Evolutionary conservation across 2,888 invertebrate genomes (phyloP).

Genomic region (Leptura quadrifasciata): DNA sequence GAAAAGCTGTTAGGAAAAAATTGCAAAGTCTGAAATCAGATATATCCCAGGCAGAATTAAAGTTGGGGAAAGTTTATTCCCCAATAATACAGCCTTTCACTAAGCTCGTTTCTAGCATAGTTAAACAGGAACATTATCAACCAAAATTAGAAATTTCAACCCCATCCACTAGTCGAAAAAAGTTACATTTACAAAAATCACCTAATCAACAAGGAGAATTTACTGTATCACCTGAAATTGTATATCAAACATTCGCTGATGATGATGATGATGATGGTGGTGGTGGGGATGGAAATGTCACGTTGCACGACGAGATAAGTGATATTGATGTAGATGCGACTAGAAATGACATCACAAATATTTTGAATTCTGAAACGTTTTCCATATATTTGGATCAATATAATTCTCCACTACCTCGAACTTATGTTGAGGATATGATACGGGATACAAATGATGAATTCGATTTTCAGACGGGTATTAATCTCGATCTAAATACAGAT

Average conservation of each 20-base stretch:
- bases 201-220: too few species aligned
- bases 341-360: too few species aligned
- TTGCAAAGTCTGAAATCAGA: not conserved
- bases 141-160: not conserved
- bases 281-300: too few species aligned
- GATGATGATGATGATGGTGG: too few species aligned
- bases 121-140: not conserved
- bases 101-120: not conserved
- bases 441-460: too few species aligned
- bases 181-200: not conserved
- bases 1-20: not conserved
- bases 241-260: too few species aligned
- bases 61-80: not conserved
- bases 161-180: too few species aligned
- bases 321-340: too few species aligned
- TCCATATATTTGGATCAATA: not conserved
- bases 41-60: not conserved
- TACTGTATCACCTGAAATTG: too few species aligned
- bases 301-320: too few species aligned
- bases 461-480: not conserved
- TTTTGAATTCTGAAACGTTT: too few species aligned
- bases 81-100: not conserved
- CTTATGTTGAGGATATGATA: not conserved
- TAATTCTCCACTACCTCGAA: not conserved
- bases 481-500: too few species aligned